Percentiles rank a stretch among this genome's conserved stretches.
phyloP scores from a whole-genome alignment of 2,888 invertebrate genomes.

The Thymelicus lineola region DNA sequence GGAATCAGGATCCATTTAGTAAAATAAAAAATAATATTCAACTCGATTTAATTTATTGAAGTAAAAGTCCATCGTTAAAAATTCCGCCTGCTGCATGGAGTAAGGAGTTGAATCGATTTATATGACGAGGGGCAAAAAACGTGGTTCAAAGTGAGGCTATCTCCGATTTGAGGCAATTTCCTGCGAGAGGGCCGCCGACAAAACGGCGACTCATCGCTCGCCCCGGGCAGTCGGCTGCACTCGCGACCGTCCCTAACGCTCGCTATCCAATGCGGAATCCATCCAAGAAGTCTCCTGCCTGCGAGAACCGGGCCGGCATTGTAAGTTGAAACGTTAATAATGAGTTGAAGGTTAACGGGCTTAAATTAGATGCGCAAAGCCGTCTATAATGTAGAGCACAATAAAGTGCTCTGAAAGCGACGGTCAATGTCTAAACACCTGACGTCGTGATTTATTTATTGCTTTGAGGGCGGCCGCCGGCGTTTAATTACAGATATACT shows the following conservation, averaged over 20 bases:
- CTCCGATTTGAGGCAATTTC: constrained; percentile 34
- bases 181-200: constrained; percentile 25
- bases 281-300: not conserved
- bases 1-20: no score
- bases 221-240: not conserved
- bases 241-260: not conserved
- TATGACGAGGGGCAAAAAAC: constrained; percentile 18
- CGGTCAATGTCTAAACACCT: constrained; percentile 26
- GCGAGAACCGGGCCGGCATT: not conserved
- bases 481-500: constrained; percentile 15
- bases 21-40: no score
- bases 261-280: not conserved
- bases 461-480: constrained; percentile 11
- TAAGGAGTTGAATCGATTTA: not conserved
- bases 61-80: not conserved
- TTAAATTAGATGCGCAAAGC: constrained; percentile 17
- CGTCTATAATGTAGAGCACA: constrained; percentile 22
- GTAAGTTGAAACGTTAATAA: not conserved
- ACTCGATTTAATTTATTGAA: no score
- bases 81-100: not conserved
- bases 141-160: constrained; percentile 20
- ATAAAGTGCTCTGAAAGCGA: constrained; percentile 19
- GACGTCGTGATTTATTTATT: constrained; percentile 21
- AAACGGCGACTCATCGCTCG: constrained; percentile 26
- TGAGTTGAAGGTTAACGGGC: not conserved